Conservation (phyloP, 2,888 invertebrate species). For the Chaetoderma sp. region DNA sequence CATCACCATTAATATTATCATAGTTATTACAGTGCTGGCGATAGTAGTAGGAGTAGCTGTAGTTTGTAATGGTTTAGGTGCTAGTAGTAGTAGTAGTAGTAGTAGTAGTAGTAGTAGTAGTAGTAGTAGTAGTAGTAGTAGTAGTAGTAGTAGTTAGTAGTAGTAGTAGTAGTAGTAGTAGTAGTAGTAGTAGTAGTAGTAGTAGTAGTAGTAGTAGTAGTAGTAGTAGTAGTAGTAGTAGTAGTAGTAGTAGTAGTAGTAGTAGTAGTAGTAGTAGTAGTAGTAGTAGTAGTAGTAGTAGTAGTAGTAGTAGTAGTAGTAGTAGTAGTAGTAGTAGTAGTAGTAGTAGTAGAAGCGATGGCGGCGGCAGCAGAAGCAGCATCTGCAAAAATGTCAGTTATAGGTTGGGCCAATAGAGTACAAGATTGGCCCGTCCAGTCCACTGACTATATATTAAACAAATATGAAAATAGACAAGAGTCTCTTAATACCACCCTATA, state of each 20-base stretch:
- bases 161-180: slow-evolving; percentile 7
- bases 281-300: slow-evolving; percentile 2
- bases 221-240: slow-evolving; percentile 7
- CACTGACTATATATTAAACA: too few species aligned
- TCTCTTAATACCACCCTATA: too few species aligned
- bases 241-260: slow-evolving; percentile 3
- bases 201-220: slow-evolving; percentile 4
- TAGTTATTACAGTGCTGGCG: neutral
- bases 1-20: neutral
- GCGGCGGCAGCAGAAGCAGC: too few species aligned
- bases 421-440: too few species aligned
- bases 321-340: too few species aligned
- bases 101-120: slow-evolving; percentile 4
- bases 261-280: slow-evolving; percentile 3
- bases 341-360: too few species aligned
- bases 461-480: too few species aligned
- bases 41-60: slow-evolving; percentile 2
- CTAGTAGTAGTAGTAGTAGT: slow-evolving; percentile 5
- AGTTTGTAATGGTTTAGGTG: neutral
- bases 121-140: slow-evolving; percentile 1
- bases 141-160: too few species aligned
- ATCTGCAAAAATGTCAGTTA: too few species aligned
- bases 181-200: slow-evolving; percentile 1
- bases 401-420: too few species aligned
- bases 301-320: slow-evolving; percentile 6